Evolutionary conservation across 37 sponge, comb jelly and placozoan species (phyloP), one percentile per base, ranked within the genome.

Genomic region (Agelas oroides): DNA sequence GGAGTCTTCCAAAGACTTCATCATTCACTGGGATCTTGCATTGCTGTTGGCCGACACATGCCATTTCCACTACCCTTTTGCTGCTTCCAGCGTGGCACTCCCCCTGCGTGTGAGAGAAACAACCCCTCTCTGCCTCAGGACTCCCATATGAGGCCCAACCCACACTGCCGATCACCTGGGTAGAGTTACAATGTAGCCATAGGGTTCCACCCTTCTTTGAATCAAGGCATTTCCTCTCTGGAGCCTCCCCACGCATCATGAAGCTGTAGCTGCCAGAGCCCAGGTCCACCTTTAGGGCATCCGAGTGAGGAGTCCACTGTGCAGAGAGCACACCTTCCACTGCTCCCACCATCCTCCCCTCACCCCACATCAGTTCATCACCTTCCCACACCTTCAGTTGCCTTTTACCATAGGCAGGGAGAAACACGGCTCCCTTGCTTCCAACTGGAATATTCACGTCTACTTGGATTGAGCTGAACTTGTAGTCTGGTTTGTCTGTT

Each of bases 321-420:
- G 28, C 39, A 1, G 65, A 58, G 19, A 5, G 3, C 6, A 83
- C 1, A 16, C 84, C 84, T 23, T 20, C 28, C 38, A 28, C 35
- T 1, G 19, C 27, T 17, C 27, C 27, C 24, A 59, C n/a, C 20
- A 59, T 39, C 27, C 27, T 2, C 30, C 21, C 31, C 1, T 71
- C 60, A 59, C 21, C 32, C 28, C 25, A 83, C 21, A 83, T 25
- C 0, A 15, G 24, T 13, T 59, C 30, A 20, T 36, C 20, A n/a
- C 63, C 65, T 25, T 83, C 84, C 61, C 63, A 62, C 38, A 73
- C 63, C 28, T 39, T 73, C 63, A 83, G 1, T n/a, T 60, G 24
- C 3, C 66, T 58, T 41, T 69, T 73, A 0, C 84, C 84, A 54
- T 83, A 59, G 34, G 84, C 84, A 3, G 84, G 84, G 56, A 83